These are phyloP conservation scores for Ommatoiulus sabulosus DNA, from an alignment of 2,888 invertebrate genomes.

Conservation along the genomic window DNA sequence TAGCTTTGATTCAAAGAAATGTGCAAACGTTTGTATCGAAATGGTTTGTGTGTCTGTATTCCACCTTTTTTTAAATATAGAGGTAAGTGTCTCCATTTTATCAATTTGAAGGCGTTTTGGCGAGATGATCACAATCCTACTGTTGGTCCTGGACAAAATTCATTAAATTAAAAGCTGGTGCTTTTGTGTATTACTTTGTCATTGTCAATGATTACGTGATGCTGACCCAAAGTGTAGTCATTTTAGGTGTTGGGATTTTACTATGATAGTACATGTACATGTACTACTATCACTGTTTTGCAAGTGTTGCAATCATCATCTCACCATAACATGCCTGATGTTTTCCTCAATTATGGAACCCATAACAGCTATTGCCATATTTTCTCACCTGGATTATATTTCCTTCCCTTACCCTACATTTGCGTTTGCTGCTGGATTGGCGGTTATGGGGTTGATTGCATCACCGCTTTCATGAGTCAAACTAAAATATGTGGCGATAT, in stretches of 20 bases:
- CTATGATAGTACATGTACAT: too few relatives aligned
- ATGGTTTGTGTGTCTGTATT: background rate
- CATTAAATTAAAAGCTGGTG: too few relatives aligned
- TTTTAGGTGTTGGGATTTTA: too few relatives aligned
- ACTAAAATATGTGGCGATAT: background rate
- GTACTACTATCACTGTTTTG: too few relatives aligned
- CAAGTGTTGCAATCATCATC: background rate
- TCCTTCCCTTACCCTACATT: background rate
- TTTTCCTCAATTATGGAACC: background rate
- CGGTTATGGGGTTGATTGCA: background rate
- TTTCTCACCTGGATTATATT: background rate
- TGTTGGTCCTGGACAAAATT: too few relatives aligned
- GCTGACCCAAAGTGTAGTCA: too few relatives aligned
- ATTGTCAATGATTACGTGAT: too few relatives aligned
- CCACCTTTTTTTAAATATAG: background rate
- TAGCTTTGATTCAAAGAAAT: background rate
- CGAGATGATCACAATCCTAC: background rate
- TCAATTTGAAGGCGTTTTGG: constrained; percentile 1
- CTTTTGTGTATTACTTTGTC: too few relatives aligned
- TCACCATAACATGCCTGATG: background rate
- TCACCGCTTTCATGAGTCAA: background rate
- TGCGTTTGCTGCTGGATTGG: background rate
- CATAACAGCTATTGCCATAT: background rate
- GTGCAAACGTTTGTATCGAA: background rate
- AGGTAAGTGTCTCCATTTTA: background rate